Percentiles rank a stretch among this genome's conserved stretches.
These are phyloP conservation scores for Heliconius congener DNA, from an alignment of 1,140 invertebrate genomes.

Conservation along the genomic window DNA sequence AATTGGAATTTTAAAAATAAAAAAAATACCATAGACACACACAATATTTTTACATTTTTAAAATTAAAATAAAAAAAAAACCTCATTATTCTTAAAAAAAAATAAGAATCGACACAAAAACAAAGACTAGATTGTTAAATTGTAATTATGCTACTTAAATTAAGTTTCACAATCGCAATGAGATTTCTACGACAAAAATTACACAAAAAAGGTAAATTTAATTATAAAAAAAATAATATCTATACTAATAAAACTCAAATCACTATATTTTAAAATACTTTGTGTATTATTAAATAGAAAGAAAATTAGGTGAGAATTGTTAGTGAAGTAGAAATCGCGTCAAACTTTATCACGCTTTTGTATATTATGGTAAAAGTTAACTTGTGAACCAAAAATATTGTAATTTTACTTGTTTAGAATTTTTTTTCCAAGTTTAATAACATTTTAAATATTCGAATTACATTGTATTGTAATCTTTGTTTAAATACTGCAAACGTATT, in stretches of 20 bases:
- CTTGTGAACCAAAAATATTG: no score
- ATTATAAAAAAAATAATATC: not conserved
- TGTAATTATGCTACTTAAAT: slow-evolving; percentile 47
- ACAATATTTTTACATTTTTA: slow-evolving; percentile 36
- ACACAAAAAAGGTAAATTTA: not conserved
- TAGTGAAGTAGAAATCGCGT: not conserved
- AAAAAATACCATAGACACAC: slow-evolving; percentile 27
- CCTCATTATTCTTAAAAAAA: slow-evolving; percentile 42
- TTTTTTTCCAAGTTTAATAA: no score
- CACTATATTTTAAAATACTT: slow-evolving; percentile 1
- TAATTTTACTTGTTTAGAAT: no score
- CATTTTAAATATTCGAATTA: no score
- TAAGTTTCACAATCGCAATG: slow-evolving; percentile 51
- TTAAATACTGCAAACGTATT: no score
- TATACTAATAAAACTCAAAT: not conserved
- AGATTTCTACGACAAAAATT: slow-evolving; percentile 24
- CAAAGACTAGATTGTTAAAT: slow-evolving; percentile 68
- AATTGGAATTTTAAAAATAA: not conserved
- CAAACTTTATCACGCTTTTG: not conserved
- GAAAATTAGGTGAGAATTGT: not conserved
- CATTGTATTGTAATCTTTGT: no score
- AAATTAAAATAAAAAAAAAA: slow-evolving; percentile 48
- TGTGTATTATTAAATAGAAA: not conserved
- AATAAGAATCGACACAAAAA: slow-evolving; percentile 34
- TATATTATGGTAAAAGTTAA: no score